Percentiles rank a stretch among this genome's conserved stretches.
Conservation (phyloP, 1,140 invertebrate species). For the Musca vetustissima region DNA sequence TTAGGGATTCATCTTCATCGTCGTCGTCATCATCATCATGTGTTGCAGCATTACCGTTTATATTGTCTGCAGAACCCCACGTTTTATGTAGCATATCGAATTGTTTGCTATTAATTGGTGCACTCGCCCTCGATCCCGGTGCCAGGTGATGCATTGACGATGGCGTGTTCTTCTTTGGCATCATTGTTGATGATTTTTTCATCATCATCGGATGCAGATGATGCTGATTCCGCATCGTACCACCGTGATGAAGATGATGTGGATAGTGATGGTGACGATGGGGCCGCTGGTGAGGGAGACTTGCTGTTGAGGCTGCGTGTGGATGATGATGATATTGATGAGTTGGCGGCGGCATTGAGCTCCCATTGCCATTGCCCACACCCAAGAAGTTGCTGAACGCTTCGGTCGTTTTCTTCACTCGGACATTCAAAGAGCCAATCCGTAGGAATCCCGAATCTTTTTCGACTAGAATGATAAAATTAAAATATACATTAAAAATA, state of each 20-base stretch:
- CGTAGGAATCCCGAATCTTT: constrained; percentile 79
- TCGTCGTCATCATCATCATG: neutral
- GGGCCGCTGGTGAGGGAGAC: constrained; percentile 50
- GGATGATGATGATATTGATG: constrained; percentile 28
- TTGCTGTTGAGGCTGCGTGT: constrained; percentile 30
- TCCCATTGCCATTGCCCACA: constrained; percentile 64
- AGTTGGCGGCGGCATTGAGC: constrained; percentile 34
- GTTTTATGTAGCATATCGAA: constrained; percentile 69
- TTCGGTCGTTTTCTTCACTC: constrained; percentile 88
- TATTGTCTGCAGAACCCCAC: constrained; percentile 86
- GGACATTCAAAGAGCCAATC: constrained; percentile 87
- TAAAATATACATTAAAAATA: too few relatives aligned
- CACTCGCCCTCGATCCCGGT: constrained; percentile 35
- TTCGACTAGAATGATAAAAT: constrained; percentile 29
- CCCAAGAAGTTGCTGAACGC: constrained; percentile 86
- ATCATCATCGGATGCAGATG: constrained; percentile 46
- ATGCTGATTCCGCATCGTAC: constrained; percentile 48
- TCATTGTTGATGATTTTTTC: constrained; percentile 25
- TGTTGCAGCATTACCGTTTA: constrained; percentile 47
- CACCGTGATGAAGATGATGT: constrained; percentile 56
- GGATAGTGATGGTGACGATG: constrained; percentile 56
- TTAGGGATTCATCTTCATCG: constrained; percentile 56
- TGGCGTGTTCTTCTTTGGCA: constrained; percentile 13
- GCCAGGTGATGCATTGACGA: constrained; percentile 3
- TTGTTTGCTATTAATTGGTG: constrained; percentile 36